Base-by-base conservation (phyloP, 2,113 vertebrate species). In the Drymodes brunneopygia region DNA sequence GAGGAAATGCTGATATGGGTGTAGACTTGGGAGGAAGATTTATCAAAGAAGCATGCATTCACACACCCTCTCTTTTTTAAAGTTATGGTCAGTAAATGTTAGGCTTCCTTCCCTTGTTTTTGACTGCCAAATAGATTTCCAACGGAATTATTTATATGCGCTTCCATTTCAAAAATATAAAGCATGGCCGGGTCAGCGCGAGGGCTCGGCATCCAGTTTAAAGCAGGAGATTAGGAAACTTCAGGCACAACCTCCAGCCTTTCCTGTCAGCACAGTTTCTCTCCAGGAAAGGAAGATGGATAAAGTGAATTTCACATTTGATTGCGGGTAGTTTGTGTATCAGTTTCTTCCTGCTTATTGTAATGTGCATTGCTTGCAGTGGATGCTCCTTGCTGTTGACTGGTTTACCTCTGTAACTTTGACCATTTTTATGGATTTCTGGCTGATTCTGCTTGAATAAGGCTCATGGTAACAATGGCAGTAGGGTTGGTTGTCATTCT, bases 1-100 rank as follows among this genome's bases (percentile, higher is more conserved):
- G 80, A 97, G 95, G 95, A 97, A 97, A 95, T 92, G 84, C 94
- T 96, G 95, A 96, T 96, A 94, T 90, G 94, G 88, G 89, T 87
- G 94, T 93, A 92, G 75, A 47, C 82, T 62, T 92, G 81, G 85
- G 89, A 97, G 61, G 93, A 94, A 96, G 94, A 94, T 92, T 95
- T 96, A 97, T 97, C 96, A 96, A 96, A 96, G 92, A 24, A 83
- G 65, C 91, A 88, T 88, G 33, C 54, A 11, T 96, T 95, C 88
- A 90, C 94, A 97, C 93, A 94, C 95, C 94, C 95, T 94, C 50
- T 96, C 85, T 73, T 94, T 95, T 93, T 86, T 61, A 70, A 88
- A 94, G 50, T 82, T 91, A 53, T 89, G 82, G 93, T 85, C 92
- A 92, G 73, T 80, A 94, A 92, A 97, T 97, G 33, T 89, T 96